These are phyloP conservation scores for Heliconius hortense DNA, from an alignment of 2,888 invertebrate species.

Conservation along the genomic window DNA sequence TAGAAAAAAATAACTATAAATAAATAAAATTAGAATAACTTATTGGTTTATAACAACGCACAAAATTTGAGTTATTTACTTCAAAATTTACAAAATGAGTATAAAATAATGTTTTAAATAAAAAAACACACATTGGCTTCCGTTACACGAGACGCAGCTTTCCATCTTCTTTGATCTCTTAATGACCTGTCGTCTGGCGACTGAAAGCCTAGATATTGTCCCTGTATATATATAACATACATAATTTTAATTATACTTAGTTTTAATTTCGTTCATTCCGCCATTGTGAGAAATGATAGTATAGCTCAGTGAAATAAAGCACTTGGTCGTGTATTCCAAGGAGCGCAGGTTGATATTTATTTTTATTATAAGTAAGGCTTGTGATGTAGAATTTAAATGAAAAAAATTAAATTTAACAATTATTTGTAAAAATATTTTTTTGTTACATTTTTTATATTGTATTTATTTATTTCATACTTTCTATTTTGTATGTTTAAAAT, in stretches of 20 bases:
- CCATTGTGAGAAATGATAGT: neutral
- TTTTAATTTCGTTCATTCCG: neutral
- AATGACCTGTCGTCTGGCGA: neutral
- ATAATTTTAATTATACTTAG: neutral
- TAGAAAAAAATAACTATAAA: neutral
- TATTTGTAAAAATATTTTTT: neutral
- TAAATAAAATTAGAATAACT: neutral
- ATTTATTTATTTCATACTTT: neutral
- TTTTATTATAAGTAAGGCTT: slow-evolving; percentile 21
- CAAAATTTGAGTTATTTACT: neutral
- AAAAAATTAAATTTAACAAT: slow-evolving; percentile 3
- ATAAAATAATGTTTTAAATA: neutral
- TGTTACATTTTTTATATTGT: neutral
- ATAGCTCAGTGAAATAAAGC: neutral
- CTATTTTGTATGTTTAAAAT: neutral
- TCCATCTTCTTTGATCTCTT: slow-evolving; percentile 9
- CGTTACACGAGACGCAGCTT: neutral
- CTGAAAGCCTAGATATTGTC: neutral
- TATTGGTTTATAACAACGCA: neutral
- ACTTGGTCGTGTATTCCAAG: neutral
- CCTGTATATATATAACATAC: neutral
- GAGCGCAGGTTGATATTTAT: neutral
- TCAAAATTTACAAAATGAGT: neutral
- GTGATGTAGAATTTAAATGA: slow-evolving; percentile 24
- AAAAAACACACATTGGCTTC: neutral